Conservation (phyloP, 1,140 invertebrate genomes). For the Zelostemma sp. region DNA sequence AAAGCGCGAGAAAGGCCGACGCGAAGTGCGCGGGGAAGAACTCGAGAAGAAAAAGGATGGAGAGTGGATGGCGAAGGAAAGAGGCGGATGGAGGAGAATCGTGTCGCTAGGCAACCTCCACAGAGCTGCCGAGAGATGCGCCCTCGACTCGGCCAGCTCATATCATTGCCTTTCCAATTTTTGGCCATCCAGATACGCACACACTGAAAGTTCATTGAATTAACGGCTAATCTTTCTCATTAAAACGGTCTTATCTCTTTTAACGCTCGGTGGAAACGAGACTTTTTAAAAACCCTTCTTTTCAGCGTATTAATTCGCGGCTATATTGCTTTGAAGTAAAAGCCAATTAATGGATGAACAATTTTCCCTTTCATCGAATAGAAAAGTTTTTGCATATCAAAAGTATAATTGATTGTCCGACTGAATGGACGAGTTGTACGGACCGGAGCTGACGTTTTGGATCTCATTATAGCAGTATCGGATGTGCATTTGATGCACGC, state of each 20-base stretch:
- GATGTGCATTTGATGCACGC: slow-evolving; percentile 29
- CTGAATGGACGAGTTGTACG: neutral
- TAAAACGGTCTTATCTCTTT: neutral
- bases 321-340: neutral
- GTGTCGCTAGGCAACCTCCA: slow-evolving; percentile 67
- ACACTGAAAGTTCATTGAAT: slow-evolving; percentile 2
- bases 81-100: slow-evolving; percentile 36
- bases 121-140: slow-evolving; percentile 50
- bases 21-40: no score
- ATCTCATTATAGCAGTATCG: slow-evolving; percentile 8
- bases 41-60: slow-evolving; percentile 8
- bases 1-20: neutral
- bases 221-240: neutral
- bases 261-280: no score
- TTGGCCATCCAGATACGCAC: slow-evolving; percentile 49
- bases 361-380: slow-evolving; percentile 4
- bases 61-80: slow-evolving; percentile 13
- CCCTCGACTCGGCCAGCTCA: slow-evolving; percentile 52
- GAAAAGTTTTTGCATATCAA: slow-evolving; percentile 5
- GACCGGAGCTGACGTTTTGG: slow-evolving; percentile 4
- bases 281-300: no score
- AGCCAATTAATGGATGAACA: neutral
- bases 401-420: neutral
- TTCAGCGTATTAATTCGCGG: no score
- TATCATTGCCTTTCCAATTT: slow-evolving; percentile 68